Percentiles rank a stretch among this genome's conserved stretches.
These are phyloP conservation scores for Leptocoma aspasia DNA, from an alignment of 2,113 vertebrate species.

Conservation along the genomic window DNA sequence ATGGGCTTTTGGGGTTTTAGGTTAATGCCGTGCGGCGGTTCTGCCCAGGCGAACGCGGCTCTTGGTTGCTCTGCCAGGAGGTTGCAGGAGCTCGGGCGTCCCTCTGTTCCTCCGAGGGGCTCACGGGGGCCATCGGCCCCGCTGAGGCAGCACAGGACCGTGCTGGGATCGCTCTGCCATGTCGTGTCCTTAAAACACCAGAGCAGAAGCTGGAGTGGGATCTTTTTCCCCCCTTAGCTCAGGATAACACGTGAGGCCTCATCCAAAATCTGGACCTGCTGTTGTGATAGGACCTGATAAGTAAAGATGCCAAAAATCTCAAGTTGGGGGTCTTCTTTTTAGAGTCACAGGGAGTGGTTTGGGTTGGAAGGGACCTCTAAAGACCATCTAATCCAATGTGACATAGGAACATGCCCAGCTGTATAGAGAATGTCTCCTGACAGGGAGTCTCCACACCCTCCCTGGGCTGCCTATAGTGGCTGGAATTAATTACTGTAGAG, in stretches of 20 bases:
- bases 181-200: fast-evolving
- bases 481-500: fast-evolving
- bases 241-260: fast-evolving
- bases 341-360: neutral
- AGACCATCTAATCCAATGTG: neutral
- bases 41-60: too few relatives aligned
- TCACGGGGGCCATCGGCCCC: neutral
- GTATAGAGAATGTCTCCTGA: fast-evolving
- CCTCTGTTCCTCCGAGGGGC: neutral
- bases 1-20: neutral
- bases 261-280: fast-evolving
- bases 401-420: too few relatives aligned
- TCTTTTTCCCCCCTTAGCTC: fast-evolving
- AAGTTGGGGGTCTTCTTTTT: neutral
- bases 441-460: too few relatives aligned
- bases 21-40: neutral
- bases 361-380: neutral
- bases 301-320: neutral
- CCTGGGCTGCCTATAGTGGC: too few relatives aligned
- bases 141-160: neutral
- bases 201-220: neutral
- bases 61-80: neutral
- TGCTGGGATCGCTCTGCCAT: fast-evolving
- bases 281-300: neutral
- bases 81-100: neutral